phyloP scores from a whole-genome alignment of 2,113 vertebrate genomes.

The Lonchura striata region DNA sequence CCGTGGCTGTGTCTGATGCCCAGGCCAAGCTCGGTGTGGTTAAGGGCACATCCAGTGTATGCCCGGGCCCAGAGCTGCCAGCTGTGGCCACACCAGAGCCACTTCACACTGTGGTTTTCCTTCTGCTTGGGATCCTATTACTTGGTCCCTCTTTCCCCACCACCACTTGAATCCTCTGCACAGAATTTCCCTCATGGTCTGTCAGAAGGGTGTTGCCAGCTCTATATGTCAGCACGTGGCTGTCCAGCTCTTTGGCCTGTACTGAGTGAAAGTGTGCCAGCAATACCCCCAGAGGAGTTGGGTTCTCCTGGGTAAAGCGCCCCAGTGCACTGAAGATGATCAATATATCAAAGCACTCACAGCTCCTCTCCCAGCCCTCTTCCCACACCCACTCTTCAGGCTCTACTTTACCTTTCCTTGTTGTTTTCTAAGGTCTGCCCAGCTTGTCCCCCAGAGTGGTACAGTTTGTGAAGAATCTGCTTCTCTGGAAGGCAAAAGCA shows the following conservation, averaged over 20 bases:
- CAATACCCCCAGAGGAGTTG: background rate
- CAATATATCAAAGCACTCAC: background rate
- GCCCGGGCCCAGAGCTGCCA: background rate
- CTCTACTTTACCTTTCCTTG: background rate
- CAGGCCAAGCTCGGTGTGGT: background rate
- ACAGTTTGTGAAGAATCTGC: background rate
- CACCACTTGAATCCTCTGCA: background rate
- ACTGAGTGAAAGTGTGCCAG: background rate
- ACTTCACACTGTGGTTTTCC: background rate
- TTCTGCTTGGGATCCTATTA: background rate
- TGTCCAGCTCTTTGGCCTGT: background rate
- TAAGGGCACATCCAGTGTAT: background rate
- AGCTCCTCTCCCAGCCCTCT: background rate
- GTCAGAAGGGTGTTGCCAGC: background rate
- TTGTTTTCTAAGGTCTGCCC: background rate
- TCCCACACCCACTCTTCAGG: background rate
- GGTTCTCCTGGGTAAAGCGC: background rate
- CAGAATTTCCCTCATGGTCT: background rate
- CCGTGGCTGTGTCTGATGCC: background rate
- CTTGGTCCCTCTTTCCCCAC: background rate
- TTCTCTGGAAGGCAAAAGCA: background rate
- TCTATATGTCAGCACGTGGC: background rate
- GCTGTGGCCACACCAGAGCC: rapidly evolving
- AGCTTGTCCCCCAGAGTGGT: background rate
- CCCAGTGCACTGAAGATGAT: too few species aligned